Evolutionary conservation across 1,140 invertebrate species (phyloP).

Genomic region (Aphelinus atriplicis): DNA sequence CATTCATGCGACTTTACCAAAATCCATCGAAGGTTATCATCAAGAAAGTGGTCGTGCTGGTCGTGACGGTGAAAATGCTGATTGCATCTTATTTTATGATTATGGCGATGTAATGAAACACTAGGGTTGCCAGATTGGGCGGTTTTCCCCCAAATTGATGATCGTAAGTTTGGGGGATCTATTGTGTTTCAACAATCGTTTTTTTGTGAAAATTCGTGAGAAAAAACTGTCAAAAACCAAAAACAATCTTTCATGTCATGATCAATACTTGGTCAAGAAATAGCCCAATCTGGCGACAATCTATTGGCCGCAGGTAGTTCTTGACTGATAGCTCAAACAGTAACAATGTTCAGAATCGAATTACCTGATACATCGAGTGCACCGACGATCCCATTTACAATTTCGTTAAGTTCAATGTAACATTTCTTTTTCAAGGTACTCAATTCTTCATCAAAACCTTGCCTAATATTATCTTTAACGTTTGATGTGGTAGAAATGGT

Average conservation of each 20-base stretch:
- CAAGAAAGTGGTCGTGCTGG: constrained; percentile 97
- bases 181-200: no score
- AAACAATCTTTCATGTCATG: no score
- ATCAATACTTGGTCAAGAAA: no score
- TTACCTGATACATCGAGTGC: constrained; percentile 65
- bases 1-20: constrained; percentile 91
- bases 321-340: constrained; percentile 78
- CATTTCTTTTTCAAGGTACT: constrained; percentile 66
- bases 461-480: constrained; percentile 39
- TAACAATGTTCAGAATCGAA: constrained; percentile 72
- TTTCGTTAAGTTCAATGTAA: constrained; percentile 66
- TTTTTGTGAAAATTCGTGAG: no score
- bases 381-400: constrained; percentile 67
- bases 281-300: no score
- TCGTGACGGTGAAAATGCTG: constrained; percentile 84
- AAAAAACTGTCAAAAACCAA: no score
- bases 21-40: constrained; percentile 97
- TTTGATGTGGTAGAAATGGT: constrained; percentile 36
- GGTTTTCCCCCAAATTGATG: no score
- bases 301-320: constrained; percentile 70
- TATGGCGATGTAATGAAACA: constrained; percentile 81
- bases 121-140: no score
- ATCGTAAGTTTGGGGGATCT: no score
- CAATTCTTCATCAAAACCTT: constrained; percentile 57
- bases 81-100: constrained; percentile 89